These are phyloP conservation scores for Vulpes vulpes DNA, from an alignment of 2,113 vertebrate species.

Conservation along the genomic window DNA sequence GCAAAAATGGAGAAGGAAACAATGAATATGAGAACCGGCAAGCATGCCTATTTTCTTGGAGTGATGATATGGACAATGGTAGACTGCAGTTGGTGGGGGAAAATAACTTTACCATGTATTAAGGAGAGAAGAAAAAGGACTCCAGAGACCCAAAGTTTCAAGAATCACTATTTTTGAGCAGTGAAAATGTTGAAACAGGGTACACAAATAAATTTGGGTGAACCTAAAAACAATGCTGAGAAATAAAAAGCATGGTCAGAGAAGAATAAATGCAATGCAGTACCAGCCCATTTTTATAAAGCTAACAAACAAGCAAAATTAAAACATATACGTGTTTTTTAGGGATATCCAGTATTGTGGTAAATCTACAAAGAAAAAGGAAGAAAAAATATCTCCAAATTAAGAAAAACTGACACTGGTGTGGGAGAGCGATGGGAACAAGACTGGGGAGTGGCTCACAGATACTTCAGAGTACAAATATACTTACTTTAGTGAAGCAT, in stretches of 20 bases:
- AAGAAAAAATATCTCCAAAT: background rate
- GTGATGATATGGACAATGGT: no score
- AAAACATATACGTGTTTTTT: background rate
- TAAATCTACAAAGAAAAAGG: background rate
- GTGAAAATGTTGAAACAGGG: background rate
- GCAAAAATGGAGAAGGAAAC: no score
- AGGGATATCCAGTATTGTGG: background rate
- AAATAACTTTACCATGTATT: background rate
- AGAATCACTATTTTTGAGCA: background rate
- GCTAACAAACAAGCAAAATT: background rate
- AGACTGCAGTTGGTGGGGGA: background rate
- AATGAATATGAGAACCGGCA: fast-evolving
- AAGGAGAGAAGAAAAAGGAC: background rate
- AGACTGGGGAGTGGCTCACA: background rate
- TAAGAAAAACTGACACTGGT: background rate
- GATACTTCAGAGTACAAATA: background rate
- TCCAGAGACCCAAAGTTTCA: background rate
- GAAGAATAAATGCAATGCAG: background rate
- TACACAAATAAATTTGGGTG: background rate
- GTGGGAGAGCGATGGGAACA: background rate
- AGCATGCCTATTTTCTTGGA: background rate
- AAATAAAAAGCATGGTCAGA: background rate
- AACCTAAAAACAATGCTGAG: background rate
- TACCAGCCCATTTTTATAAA: background rate
- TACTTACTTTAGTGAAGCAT: background rate